Base-by-base conservation (phyloP, 1,140 invertebrate species). In the Heliconius nattereri region DNA sequence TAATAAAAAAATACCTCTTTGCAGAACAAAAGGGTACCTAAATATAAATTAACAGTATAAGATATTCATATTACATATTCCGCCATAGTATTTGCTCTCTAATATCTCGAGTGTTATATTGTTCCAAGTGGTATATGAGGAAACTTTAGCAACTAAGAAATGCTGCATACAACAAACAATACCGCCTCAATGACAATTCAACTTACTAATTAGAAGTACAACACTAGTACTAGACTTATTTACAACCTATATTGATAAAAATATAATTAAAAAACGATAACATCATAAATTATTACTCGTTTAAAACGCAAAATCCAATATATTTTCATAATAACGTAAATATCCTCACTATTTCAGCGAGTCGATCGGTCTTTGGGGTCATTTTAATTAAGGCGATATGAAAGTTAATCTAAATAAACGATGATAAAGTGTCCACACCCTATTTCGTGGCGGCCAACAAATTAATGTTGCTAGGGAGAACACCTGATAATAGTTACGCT, bases 391-490 rank as follows among this genome's bases (percentile, higher is more conserved):
- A 82, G 77, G 81, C 66, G 57, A 82, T 79, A 88, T 85, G 84
- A 83, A 85, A 87, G 84, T 85, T 84, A 87, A 85, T 78, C 82
- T 81, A 85, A 85, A 85, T 89, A 90, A 87, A 89, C 84, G 85
- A 86, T 88, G 84, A 90, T 89, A 87, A 88, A 86, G 85, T 87
- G 86, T 89, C 86, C 86, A 85, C 87, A 85, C 89, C 89, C 86
- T 87, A 85, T 86, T 89, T 83, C 83, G 71, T 73, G 78, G 78
- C 73, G 73, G 81, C 85, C 82, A 89, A 88, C 90, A 89, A 87
- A 92, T 91, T 91, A 91, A 93, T 92, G 90, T 89, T 84, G 86
- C 84, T 80, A 78, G 80, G 82, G 84, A 85, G 75, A 86, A 75
- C 89, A 91, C 90, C 87, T 90, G 86, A 82, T 86, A 78, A 87